Evolutionary conservation across 2,797 vertebrate species (phyloP).

Genomic region (Poecilia wingei): DNA sequence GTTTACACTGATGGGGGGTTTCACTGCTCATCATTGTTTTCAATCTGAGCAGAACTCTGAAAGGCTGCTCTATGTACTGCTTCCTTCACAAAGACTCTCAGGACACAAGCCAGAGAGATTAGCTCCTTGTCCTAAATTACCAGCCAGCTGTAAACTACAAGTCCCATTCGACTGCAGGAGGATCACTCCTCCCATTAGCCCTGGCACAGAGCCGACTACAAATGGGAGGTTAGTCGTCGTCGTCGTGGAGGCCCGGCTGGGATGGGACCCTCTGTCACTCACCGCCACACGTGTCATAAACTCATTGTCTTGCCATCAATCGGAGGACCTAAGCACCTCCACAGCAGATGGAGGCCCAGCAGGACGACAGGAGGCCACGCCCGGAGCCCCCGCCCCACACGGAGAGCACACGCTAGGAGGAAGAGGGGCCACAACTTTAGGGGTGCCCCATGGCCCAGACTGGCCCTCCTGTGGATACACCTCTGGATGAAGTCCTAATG

Average conservation of each 20-base stretch:
- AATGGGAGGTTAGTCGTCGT: slow-evolving; percentile 70
- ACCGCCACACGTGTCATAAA: slow-evolving; percentile 84
- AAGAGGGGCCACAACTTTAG: slow-evolving; percentile 65
- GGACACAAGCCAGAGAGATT: slow-evolving; percentile 52
- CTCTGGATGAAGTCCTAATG: slow-evolving; percentile 77
- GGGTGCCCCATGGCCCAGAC: slow-evolving; percentile 60
- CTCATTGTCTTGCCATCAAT: slow-evolving; percentile 87
- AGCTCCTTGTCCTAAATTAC: slow-evolving; percentile 65
- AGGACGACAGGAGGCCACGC: slow-evolving; percentile 73
- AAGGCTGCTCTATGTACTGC: slow-evolving; percentile 12
- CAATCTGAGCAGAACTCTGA: slow-evolving; percentile 4
- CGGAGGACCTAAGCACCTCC: slow-evolving; percentile 89
- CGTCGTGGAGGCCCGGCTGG: slow-evolving; percentile 83
- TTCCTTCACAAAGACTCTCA: slow-evolving; percentile 28
- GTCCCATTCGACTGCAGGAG: slow-evolving; percentile 72
- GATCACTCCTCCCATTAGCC: slow-evolving; percentile 74
- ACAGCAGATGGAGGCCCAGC: slow-evolving; percentile 84
- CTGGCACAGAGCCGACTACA: slow-evolving; percentile 82
- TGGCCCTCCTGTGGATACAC: slow-evolving; percentile 71
- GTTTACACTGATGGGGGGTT: slow-evolving; percentile 10
- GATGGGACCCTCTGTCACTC: slow-evolving; percentile 91
- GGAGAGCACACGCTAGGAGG: slow-evolving; percentile 64
- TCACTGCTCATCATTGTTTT: slow-evolving; percentile 24
- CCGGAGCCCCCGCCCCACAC: slow-evolving; percentile 83
- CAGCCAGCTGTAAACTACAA: slow-evolving; percentile 75